Conservation (phyloP, 2,888 invertebrate species). For the Gandaritis pyraliata region DNA sequence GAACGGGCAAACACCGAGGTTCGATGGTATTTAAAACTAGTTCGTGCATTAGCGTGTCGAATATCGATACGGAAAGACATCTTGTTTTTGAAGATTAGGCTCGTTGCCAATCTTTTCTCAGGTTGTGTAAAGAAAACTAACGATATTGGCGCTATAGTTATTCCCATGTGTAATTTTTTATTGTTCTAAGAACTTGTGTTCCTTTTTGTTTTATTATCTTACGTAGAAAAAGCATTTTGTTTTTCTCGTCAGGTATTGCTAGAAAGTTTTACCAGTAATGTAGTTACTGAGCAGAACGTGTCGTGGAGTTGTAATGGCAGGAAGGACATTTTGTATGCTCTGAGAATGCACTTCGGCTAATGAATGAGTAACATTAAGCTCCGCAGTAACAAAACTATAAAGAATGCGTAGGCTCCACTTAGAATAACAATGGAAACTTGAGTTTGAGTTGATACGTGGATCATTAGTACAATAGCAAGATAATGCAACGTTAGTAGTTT, state of each 20-base stretch:
- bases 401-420: conserved; percentile 59
- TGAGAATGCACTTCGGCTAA: conserved; percentile 67
- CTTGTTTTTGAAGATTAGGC: conserved; percentile 60
- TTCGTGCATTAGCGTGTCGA: conserved; percentile 62
- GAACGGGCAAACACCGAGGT: conserved; percentile 15
- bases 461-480: neutral
- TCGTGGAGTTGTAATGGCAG: conserved; percentile 38
- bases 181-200: conserved; percentile 48
- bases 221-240: conserved; percentile 9
- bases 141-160: conserved; percentile 63
- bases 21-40: conserved; percentile 51
- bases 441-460: conserved; percentile 31
- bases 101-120: conserved; percentile 71
- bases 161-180: conserved; percentile 54
- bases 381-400: conserved; percentile 54
- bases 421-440: conserved; percentile 56
- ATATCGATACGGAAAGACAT: conserved; percentile 56
- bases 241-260: conserved; percentile 42
- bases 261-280: conserved; percentile 51
- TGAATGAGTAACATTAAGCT: conserved; percentile 67
- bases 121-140: conserved; percentile 72
- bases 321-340: conserved; percentile 64
- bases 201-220: conserved; percentile 32
- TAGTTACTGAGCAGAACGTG: conserved; percentile 21
- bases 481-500: too few species aligned